These are phyloP conservation scores for Eretmodus cyanostictus DNA, from an alignment of 2,113 vertebrate genomes.

Conservation along the genomic window DNA sequence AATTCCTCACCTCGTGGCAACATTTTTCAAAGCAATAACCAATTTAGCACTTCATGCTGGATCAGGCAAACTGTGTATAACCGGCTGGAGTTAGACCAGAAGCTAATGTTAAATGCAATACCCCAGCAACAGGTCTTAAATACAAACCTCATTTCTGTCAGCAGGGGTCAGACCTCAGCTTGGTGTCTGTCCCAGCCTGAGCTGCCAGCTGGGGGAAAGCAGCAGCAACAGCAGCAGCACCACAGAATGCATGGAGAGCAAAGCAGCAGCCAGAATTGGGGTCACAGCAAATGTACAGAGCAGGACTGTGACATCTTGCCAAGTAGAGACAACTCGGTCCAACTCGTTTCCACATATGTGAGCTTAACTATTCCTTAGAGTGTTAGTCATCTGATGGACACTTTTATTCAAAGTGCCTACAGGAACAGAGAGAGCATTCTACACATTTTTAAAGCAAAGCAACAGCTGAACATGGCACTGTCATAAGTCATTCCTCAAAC, in stretches of 20 bases:
- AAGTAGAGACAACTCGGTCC: conserved; percentile 12
- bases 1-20: background rate
- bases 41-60: conserved; percentile 36
- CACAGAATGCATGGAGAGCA: conserved; percentile 13
- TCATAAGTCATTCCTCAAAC: background rate
- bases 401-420: background rate
- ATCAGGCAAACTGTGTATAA: conserved; percentile 21
- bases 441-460: conserved; percentile 4
- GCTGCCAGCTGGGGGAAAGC: conserved; percentile 13
- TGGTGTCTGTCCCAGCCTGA: conserved; percentile 19
- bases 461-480: conserved; percentile 25
- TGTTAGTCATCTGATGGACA: conserved; percentile 3
- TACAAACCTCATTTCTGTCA: conserved; percentile 57
- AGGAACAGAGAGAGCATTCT: conserved; percentile 8
- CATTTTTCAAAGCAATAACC: conserved; percentile 34
- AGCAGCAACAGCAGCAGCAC: background rate
- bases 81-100: background rate
- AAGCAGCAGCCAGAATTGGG: conserved; percentile 22
- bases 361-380: conserved; percentile 13
- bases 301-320: conserved; percentile 22
- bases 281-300: conserved; percentile 38
- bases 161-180: conserved; percentile 66
- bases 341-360: conserved; percentile 22
- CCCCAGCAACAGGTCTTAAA: conserved; percentile 36
- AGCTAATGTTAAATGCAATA: background rate